Evolutionary conservation across 2,113 vertebrate genomes (phyloP).

Genomic region (Ceratotherium simum): DNA sequence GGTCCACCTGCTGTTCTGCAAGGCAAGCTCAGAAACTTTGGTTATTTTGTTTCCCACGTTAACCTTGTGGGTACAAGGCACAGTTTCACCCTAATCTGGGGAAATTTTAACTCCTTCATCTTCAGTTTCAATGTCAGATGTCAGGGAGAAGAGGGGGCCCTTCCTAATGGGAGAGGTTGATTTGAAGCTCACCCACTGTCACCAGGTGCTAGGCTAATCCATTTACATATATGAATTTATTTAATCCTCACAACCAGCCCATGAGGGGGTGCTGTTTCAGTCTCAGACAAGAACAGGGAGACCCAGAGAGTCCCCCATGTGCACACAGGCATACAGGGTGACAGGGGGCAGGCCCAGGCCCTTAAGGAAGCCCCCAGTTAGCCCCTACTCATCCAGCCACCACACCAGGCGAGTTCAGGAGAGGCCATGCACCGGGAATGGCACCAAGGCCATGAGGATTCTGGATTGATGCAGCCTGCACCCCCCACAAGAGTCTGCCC

Average conservation of each 20-base stretch:
- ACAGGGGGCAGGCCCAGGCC: background rate
- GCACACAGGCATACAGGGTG: background rate
- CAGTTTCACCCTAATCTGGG: no score
- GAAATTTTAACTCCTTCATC: no score
- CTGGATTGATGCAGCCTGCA: background rate
- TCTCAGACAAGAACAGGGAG: background rate
- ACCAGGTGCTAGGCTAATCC: rapidly evolving
- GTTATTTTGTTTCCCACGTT: no score
- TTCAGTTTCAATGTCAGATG: no score
- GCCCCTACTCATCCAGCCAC: rapidly evolving
- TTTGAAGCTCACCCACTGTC: rapidly evolving
- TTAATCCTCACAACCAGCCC: background rate
- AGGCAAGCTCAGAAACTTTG: no score
- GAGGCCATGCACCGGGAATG: rapidly evolving
- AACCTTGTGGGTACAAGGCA: no score
- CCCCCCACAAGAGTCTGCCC: background rate
- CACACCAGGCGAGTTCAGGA: background rate
- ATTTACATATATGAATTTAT: no score
- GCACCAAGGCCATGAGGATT: rapidly evolving
- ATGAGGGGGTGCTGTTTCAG: background rate
- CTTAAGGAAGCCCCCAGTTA: no score
- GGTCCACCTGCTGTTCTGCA: no score
- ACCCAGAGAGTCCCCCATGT: background rate
- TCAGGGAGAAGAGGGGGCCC: background rate
- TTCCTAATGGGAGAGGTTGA: background rate